A percentile compares a stretch with the other conserved stretches of the same genome.
Conservation (phyloP, 2,888 invertebrate species). For the Heliconius ethilla region DNA sequence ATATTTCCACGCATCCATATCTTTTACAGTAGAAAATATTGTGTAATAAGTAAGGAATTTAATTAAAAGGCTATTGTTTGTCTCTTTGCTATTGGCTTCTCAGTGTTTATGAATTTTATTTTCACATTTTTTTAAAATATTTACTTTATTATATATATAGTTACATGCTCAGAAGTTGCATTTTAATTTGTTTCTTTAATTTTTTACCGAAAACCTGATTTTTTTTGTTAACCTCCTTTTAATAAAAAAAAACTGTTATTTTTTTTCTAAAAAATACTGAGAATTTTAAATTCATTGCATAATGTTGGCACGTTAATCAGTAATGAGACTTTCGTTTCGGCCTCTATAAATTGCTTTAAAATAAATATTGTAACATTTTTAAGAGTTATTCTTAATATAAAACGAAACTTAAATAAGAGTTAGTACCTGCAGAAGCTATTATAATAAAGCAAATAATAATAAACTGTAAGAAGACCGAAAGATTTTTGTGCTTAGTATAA, state of each 20-base stretch:
- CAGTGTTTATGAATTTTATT: background rate
- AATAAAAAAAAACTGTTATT: background rate
- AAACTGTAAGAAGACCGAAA: background rate
- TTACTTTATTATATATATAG: background rate
- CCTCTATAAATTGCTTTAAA: background rate
- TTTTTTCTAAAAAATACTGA: background rate
- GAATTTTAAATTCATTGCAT: background rate
- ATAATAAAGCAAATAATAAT: background rate
- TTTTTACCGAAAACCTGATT: background rate
- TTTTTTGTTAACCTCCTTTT: background rate
- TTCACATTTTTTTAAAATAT: background rate
- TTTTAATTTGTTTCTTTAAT: background rate
- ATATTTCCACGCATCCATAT: too few relatives aligned
- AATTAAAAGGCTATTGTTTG: too few relatives aligned
- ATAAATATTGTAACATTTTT: background rate
- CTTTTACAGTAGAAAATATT: too few relatives aligned
- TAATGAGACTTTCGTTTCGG: constrained; percentile 1
- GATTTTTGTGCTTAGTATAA: too few relatives aligned
- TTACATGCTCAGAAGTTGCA: background rate
- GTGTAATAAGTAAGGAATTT: too few relatives aligned
- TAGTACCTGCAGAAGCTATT: background rate
- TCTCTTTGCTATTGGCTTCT: background rate
- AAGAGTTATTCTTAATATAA: background rate
- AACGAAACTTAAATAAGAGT: background rate
- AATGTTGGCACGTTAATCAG: background rate